phyloP scores from a whole-genome alignment of 2,888 invertebrate genomes.

The Abrostola tripartita region DNA sequence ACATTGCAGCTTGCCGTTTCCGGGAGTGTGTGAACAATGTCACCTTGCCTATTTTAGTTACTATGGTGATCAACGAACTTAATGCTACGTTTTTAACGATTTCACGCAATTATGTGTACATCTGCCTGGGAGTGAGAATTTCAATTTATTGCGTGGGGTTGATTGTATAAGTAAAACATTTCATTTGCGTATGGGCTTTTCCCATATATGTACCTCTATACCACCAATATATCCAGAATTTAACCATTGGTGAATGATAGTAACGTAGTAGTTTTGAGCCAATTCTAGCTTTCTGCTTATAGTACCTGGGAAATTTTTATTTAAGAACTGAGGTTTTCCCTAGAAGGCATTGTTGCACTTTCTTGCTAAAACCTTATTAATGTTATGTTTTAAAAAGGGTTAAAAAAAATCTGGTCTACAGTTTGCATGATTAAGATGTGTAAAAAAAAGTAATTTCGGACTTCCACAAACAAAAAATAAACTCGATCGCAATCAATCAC shows the following conservation, averaged over 20 bases:
- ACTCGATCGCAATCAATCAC: conserved; percentile 4
- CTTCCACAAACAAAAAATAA: not conserved
- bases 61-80: conserved; percentile 77
- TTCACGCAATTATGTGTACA: conserved; percentile 51
- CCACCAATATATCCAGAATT: too few relatives aligned
- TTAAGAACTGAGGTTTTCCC: too few relatives aligned
- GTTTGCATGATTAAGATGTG: too few relatives aligned
- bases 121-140: conserved; percentile 40
- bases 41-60: conserved; percentile 74
- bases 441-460: not conserved
- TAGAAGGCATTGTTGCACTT: too few relatives aligned
- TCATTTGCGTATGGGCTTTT: not conserved
- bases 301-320: too few relatives aligned
- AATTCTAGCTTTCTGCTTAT: too few relatives aligned
- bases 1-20: conserved; percentile 82
- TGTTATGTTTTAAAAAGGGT: too few relatives aligned
- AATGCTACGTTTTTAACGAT: conserved; percentile 54
- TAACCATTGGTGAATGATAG: too few relatives aligned
- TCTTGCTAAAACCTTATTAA: too few relatives aligned
- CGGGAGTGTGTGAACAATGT: conserved; percentile 79
- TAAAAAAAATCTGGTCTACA: too few relatives aligned
- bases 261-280: too few relatives aligned
- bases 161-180: not conserved
- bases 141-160: conserved; percentile 20
- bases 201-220: not conserved